A percentile compares a stretch with the other conserved stretches of the same genome.
Evolutionary conservation across 23 tunicate genomes (phyloP).

Genomic region (Ciona savignyi): DNA sequence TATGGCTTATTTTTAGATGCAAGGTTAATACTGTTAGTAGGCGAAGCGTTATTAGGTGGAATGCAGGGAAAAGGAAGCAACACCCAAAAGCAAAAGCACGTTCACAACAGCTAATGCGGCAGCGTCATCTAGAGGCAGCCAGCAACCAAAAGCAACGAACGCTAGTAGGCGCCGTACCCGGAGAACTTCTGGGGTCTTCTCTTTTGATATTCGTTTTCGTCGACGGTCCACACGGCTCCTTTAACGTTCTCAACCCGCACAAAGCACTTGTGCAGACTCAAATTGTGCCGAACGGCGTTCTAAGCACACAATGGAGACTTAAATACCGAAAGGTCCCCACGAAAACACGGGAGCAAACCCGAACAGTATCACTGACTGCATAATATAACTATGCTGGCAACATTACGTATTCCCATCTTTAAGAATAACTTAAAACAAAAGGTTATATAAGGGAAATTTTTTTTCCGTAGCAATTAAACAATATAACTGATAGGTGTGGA

Average conservation of each 20-base stretch:
- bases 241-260: slow-evolving; percentile 99
- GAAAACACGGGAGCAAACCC: too few species aligned
- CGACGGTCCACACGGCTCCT: slow-evolving; percentile 99
- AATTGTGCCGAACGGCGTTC: slow-evolving; percentile 99
- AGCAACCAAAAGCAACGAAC: not conserved
- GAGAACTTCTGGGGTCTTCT: slow-evolving; percentile 98
- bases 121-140: slow-evolving; percentile 29
- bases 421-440: too few species aligned
- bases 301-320: slow-evolving; percentile 13
- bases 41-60: not conserved
- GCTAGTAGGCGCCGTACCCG: slow-evolving; percentile 69
- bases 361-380: too few species aligned
- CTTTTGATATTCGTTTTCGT: slow-evolving; percentile 98
- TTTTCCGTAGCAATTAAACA: too few species aligned
- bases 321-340: too few species aligned
- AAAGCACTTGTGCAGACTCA: slow-evolving; percentile 97
- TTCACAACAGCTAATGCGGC: slow-evolving; percentile 3
- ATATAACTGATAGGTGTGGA: too few species aligned
- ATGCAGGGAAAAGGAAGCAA: slow-evolving; percentile 14
- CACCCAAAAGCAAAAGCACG: slow-evolving; percentile 44
- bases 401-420: too few species aligned
- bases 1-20: too few species aligned
- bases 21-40: not conserved
- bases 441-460: too few species aligned
- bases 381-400: too few species aligned